These are phyloP conservation scores for Amitus sp. DNA, from an alignment of 2,888 invertebrate genomes.

Conservation along the genomic window DNA sequence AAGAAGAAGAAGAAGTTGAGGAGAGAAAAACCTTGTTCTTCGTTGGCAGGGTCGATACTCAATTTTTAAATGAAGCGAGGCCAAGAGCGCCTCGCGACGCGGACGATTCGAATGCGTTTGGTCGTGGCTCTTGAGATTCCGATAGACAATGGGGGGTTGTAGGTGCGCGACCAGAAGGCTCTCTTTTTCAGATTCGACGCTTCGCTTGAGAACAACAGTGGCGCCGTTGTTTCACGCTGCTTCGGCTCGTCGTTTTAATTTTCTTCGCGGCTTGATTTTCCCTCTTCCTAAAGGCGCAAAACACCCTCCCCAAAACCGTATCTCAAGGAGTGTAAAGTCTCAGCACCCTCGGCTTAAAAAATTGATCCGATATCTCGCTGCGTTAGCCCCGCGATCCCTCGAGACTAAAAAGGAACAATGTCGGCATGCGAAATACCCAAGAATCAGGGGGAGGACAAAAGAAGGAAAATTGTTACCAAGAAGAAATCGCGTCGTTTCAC, in stretches of 20 bases:
- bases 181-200: constrained; percentile 24
- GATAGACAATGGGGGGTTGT: neutral
- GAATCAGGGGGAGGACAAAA: constrained; percentile 38
- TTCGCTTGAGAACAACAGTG: constrained; percentile 15
- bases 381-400: constrained; percentile 60
- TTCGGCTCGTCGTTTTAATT: constrained; percentile 63
- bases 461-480: constrained; percentile 33
- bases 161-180: constrained; percentile 13
- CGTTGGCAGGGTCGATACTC: constrained; percentile 4
- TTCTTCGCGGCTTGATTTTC: constrained; percentile 65
- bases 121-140: neutral
- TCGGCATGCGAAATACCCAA: constrained; percentile 52
- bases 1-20: too few species aligned
- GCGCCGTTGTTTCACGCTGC: constrained; percentile 53
- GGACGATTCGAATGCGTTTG: neutral
- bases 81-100: neutral
- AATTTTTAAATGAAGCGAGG: neutral
- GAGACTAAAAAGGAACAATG: constrained; percentile 62
- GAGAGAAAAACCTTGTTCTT: too few species aligned
- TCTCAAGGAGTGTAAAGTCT: constrained; percentile 64
- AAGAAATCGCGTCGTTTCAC: constrained; percentile 34
- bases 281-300: constrained; percentile 36
- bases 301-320: constrained; percentile 44
- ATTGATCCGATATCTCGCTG: constrained; percentile 66
- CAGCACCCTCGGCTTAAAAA: constrained; percentile 65